Percentiles rank a stretch among this genome's conserved stretches.
Conservation (phyloP, 2,888 invertebrate genomes). For the Sicus ferrugineus region DNA sequence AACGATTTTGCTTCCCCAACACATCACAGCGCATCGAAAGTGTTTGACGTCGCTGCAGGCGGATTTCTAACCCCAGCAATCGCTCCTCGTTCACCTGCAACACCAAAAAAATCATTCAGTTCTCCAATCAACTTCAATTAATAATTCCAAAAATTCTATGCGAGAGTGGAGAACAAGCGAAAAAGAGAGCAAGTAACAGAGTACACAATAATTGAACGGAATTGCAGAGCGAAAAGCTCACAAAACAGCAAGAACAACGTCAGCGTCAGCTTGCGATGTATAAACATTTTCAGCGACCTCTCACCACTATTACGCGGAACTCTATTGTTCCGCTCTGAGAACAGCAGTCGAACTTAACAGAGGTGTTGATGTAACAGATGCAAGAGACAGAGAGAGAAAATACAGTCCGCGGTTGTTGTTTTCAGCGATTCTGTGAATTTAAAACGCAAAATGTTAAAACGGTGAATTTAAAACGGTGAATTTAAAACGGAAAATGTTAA, state of each 20-base stretch:
- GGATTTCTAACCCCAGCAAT: neutral
- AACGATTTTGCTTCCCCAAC: neutral
- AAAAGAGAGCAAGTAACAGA: neutral
- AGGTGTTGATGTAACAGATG: constrained; percentile 4
- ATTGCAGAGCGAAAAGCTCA: neutral
- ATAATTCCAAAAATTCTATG: constrained; percentile 18
- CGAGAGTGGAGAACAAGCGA: neutral
- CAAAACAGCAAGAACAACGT: neutral
- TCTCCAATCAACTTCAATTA: constrained; percentile 32
- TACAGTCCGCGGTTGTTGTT: no score
- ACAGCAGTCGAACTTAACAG: neutral
- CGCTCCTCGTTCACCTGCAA: neutral
- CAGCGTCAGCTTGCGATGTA: neutral
- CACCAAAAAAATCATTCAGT: constrained; percentile 25
- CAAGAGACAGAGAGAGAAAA: no score
- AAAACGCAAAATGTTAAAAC: no score
- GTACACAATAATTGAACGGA: neutral
- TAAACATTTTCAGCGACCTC: neutral
- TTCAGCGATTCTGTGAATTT: no score
- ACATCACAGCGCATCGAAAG: neutral
- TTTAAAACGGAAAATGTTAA: no score
- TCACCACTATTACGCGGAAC: neutral
- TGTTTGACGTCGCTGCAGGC: neutral
- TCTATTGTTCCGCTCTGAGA: neutral
- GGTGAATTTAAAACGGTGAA: no score